Evolutionary conservation across 2,113 vertebrate species (phyloP), one percentile per base, ranked within the genome.

Genomic region (Pseudopodoces humilis): DNA sequence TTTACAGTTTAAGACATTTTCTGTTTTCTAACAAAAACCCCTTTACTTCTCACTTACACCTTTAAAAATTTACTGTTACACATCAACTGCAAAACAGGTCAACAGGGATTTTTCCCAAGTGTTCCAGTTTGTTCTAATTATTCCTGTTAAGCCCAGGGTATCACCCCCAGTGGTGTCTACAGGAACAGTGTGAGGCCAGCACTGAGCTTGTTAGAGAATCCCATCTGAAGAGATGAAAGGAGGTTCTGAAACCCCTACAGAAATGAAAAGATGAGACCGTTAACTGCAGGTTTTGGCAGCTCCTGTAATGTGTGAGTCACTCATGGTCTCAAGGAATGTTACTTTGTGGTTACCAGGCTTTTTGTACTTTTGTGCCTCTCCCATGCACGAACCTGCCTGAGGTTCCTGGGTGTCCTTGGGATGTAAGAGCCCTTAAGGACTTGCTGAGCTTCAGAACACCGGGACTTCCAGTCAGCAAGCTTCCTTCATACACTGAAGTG

Each of bases 151-250:
- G 52, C 56, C 52, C 79, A 82, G 76, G 62, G 49, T 50, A 74
- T 75, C 87, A 74, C 31, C 56, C 25, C 15, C 58, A 55, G 3
- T 37, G 71, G 55, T 82, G 49, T 68, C 56, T 80, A 35, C 2
- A 5, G 82, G 82, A 94, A 82, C 72, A 88, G 64, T 7, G n/a
- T 69, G 84, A 93, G 88, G 71, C 75, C 83, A 86, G 72, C 15
- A 49, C 33, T 65, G 79, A 95, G 84, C 63, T 92, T 85, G 62
- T 94, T 83, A 84, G 41, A 92, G 81, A 92, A 69, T 84, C 63
- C 76, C 65, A 37, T 19, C 41, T 94, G 87, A 92, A 90, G 91
- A 91, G 89, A 94, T 94, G 68, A 92, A 96, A 97, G 53, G 19
- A 86, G 46, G 27, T 65, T 95, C n/a, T 62, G 53, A 97, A 96